Percentiles rank a stretch among this genome's conserved stretches.
Evolutionary conservation across 1,140 invertebrate species (phyloP).

Genomic region (Tenebrio molitor): DNA sequence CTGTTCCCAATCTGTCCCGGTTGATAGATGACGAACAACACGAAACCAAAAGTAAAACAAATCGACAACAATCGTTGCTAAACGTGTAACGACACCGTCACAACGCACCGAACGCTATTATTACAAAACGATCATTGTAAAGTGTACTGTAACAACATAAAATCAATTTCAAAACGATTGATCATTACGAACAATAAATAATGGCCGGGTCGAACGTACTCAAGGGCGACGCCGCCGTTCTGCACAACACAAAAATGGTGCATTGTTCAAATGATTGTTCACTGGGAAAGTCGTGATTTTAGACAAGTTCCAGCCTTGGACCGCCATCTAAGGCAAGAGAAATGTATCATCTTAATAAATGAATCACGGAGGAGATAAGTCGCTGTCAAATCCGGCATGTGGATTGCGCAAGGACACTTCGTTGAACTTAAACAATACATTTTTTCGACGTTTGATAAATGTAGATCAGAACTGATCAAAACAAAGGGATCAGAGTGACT

Average conservation of each 20-base stretch:
- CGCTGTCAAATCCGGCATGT: constrained; percentile 14
- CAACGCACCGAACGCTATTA: constrained; percentile 5
- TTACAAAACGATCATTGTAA: constrained; percentile 33
- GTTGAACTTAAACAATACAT: too few relatives aligned
- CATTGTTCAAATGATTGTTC: constrained; percentile 14
- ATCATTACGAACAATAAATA: constrained; percentile 28
- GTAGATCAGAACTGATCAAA: too few relatives aligned
- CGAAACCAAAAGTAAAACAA: constrained; percentile 28
- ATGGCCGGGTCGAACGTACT: constrained; percentile 5
- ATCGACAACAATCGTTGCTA: constrained; percentile 27
- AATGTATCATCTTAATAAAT: constrained; percentile 38
- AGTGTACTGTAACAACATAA: constrained; percentile 16
- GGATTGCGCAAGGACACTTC: constrained; percentile 16
- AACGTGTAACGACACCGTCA: constrained; percentile 32
- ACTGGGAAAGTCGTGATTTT: constrained; percentile 35
- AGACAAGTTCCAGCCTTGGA: constrained; percentile 35
- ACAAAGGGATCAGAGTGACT: too few relatives aligned
- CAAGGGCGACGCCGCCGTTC: not conserved
- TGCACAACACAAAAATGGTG: constrained; percentile 23
- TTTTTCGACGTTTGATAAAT: too few relatives aligned
- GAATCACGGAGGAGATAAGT: constrained; percentile 27
- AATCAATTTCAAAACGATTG: constrained; percentile 39
- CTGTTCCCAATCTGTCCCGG: constrained; percentile 23
- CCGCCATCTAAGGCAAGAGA: constrained; percentile 28
- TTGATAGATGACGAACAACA: constrained; percentile 35